These are phyloP conservation scores for Musca vetustissima DNA, from an alignment of 1,140 invertebrate genomes.

Conservation along the genomic window DNA sequence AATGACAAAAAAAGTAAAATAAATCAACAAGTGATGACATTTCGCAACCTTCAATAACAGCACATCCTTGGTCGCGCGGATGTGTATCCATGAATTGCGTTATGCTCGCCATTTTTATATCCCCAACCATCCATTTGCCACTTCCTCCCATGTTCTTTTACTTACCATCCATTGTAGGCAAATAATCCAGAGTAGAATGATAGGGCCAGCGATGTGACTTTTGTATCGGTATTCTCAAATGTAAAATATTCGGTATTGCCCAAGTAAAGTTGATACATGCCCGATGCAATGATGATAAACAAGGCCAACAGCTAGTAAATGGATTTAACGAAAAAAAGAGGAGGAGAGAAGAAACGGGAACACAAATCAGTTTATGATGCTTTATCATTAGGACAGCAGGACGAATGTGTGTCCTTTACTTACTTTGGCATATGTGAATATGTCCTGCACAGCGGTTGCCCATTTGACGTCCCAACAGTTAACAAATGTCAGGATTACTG, in stretches of 20 bases:
- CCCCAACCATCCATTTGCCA: not conserved
- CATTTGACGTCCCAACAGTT: conserved; percentile 98
- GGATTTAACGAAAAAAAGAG: not conserved
- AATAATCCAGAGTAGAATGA: conserved; percentile 99
- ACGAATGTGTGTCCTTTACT: conserved; percentile 31
- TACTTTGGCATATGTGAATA: conserved; percentile 95
- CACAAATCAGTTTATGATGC: conserved; percentile 24
- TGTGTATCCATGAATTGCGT: no score
- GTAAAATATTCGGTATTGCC: conserved; percentile 84
- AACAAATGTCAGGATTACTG: conserved; percentile 92
- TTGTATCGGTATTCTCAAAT: conserved; percentile 85
- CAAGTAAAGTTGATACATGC: conserved; percentile 74
- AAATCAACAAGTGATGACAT: not conserved
- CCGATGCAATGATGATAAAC: conserved; percentile 89
- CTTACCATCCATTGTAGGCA: conserved; percentile 97
- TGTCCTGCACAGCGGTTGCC: conserved; percentile 93
- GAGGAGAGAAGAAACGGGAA: no score
- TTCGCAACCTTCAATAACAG: no score
- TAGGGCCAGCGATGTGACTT: conserved; percentile 87
- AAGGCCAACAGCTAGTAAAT: conserved; percentile 71
- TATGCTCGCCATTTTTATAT: no score
- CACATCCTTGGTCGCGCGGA: no score
- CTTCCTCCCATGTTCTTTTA: not conserved
- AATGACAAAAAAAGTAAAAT: no score
- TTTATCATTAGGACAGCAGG: conserved; percentile 1